These are phyloP conservation scores for Drosophila diplacantha DNA, from an alignment of 2,888 invertebrate species.

Conservation along the genomic window DNA sequence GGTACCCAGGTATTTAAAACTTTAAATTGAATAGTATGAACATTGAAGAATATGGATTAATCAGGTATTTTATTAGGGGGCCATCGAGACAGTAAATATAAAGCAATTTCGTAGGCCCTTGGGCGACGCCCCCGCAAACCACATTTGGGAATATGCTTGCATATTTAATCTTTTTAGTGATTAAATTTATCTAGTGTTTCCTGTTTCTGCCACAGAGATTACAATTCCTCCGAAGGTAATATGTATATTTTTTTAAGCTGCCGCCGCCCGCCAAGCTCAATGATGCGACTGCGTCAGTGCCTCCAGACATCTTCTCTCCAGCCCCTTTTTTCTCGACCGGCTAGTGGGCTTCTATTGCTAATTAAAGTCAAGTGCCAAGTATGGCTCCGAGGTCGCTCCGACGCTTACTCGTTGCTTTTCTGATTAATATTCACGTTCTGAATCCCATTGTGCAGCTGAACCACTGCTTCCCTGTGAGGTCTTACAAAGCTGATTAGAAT, in stretches of 20 bases:
- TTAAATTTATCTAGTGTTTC: conserved; percentile 17
- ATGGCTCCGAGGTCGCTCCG: conserved; percentile 14
- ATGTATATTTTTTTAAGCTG: conserved; percentile 23
- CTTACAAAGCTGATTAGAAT: conserved; percentile 3
- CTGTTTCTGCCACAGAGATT: conserved; percentile 24
- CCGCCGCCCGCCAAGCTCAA: conserved; percentile 16
- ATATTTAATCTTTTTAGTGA: conserved; percentile 6
- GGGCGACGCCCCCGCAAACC: not conserved
- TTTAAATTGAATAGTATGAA: not conserved
- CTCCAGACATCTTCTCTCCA: not conserved
- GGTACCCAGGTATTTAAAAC: not conserved
- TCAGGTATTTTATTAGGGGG: not conserved
- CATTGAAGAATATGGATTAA: not conserved
- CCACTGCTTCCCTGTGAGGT: not conserved
- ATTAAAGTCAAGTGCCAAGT: conserved; percentile 40
- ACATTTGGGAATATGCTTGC: not conserved
- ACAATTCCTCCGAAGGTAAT: conserved; percentile 12
- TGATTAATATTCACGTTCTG: conserved; percentile 38
- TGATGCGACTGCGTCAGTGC: conserved; percentile 15
- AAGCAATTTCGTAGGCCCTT: not conserved
- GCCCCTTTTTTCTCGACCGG: conserved; percentile 6
- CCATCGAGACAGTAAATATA: not conserved
- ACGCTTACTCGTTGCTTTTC: conserved; percentile 34
- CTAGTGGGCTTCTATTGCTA: conserved; percentile 30
- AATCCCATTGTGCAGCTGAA: conserved; percentile 15